A percentile compares a stretch with the other conserved stretches of the same genome.
Conservation (phyloP, 2,797 vertebrate genomes). For the Xyrichtys novacula region DNA sequence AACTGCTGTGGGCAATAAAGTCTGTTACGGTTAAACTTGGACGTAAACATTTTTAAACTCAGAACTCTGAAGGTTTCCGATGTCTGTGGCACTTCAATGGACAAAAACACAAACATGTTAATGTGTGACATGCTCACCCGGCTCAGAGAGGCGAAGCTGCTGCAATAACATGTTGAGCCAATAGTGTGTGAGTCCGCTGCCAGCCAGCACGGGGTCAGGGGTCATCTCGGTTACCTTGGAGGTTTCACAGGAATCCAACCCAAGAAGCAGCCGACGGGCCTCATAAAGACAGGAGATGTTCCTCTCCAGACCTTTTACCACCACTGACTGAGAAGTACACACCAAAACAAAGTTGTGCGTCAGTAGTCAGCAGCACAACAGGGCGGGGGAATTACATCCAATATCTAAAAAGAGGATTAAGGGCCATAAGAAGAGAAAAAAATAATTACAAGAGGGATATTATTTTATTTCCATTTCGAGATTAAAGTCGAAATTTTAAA, state of each 20-base stretch:
- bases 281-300: conserved; percentile 85
- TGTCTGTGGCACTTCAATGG: neutral
- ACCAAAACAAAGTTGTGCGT: conserved; percentile 33
- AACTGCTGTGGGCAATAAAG: neutral
- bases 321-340: conserved; percentile 81
- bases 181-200: conserved; percentile 77
- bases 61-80: neutral
- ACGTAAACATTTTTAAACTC: neutral
- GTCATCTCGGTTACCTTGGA: conserved; percentile 67
- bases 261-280: conserved; percentile 81
- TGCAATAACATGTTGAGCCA: conserved; percentile 87
- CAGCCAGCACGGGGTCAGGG: conserved; percentile 66
- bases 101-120: neutral
- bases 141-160: conserved; percentile 83
- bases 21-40: neutral
- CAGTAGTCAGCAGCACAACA: conserved; percentile 36
- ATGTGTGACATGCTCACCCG: conserved; percentile 71
- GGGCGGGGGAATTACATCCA: conserved; percentile 16
- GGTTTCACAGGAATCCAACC: conserved; percentile 78
- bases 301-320: conserved; percentile 87
- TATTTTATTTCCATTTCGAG: no score
- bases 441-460: no score
- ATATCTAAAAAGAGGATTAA: no score
- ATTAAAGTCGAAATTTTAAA: no score
- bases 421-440: no score